phyloP scores from a whole-genome alignment of 2,888 invertebrate genomes.

The Drosophila kokeensis region DNA sequence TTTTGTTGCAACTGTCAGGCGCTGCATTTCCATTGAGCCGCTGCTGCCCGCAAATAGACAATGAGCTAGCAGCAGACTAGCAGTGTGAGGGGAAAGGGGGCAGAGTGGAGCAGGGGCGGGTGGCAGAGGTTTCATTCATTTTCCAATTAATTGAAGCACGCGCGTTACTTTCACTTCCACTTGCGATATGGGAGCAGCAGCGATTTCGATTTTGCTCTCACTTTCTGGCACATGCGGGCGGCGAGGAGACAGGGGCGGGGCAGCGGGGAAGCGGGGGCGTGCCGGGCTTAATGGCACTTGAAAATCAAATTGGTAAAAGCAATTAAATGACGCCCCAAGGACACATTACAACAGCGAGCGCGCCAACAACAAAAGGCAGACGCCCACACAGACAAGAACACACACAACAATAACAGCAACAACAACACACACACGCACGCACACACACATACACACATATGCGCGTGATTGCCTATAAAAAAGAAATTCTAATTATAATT shows the following conservation, averaged over 20 bases:
- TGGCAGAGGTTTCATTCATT: conserved; percentile 73
- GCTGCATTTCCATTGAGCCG: conserved; percentile 73
- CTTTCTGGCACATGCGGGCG: conserved; percentile 68
- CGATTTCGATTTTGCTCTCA: conserved; percentile 63
- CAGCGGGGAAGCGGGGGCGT: conserved; percentile 46
- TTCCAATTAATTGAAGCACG: conserved; percentile 82
- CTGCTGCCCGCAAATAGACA: conserved; percentile 72
- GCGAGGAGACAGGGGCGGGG: background rate
- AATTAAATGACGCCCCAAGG: conserved; percentile 85
- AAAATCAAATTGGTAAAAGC: conserved; percentile 84
- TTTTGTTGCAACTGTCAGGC: conserved; percentile 68
- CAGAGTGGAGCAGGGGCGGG: background rate
- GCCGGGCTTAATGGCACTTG: conserved; percentile 83
- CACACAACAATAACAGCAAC: background rate
- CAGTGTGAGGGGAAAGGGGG: background rate
- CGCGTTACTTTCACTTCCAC: conserved; percentile 77
- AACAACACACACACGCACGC: conserved; percentile 21
- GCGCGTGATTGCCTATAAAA: conserved; percentile 79
- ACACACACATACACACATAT: conserved; percentile 41
- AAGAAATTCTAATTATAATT: conserved; percentile 82
- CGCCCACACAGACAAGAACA: conserved; percentile 26
- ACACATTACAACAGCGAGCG: conserved; percentile 82
- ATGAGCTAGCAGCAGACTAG: conserved; percentile 29
- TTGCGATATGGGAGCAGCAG: conserved; percentile 25
- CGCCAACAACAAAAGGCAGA: conserved; percentile 45